Evolutionary conservation across 2,888 invertebrate genomes (phyloP).

Genomic region (Hyalella azteca): DNA sequence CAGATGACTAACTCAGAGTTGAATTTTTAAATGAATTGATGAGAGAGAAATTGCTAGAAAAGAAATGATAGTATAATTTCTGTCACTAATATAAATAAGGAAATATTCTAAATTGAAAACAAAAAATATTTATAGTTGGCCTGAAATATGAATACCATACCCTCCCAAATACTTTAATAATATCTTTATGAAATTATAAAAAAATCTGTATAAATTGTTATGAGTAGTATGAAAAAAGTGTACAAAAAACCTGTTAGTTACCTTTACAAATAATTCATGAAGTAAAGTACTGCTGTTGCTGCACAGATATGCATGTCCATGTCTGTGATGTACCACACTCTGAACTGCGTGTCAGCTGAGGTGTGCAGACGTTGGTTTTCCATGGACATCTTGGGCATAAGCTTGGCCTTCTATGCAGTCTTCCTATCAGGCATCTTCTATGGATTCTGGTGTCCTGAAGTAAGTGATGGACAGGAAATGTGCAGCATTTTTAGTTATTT

Average conservation of each 20-base stretch:
- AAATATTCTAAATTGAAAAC: no score
- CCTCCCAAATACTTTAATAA: no score
- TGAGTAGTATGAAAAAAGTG: neutral
- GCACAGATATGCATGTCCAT: slow-evolving; percentile 89
- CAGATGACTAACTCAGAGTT: no score
- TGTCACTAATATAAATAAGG: no score
- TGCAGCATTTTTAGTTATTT: neutral
- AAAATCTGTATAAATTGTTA: neutral
- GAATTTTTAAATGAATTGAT: no score
- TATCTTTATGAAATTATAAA: no score
- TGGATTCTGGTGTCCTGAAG: slow-evolving; percentile 93
- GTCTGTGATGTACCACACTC: slow-evolving; percentile 91
- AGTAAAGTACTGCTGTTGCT: slow-evolving; percentile 37
- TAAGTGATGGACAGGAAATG: neutral
- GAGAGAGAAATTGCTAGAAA: no score
- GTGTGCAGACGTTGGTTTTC: slow-evolving; percentile 86
- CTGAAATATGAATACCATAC: no score
- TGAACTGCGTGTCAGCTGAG: slow-evolving; percentile 87
- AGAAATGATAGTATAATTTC: no score
- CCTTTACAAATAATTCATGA: no score
- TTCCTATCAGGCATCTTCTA: slow-evolving; percentile 96
- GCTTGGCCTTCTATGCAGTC: slow-evolving; percentile 88
- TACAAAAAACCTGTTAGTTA: neutral
- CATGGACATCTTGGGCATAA: slow-evolving; percentile 91
- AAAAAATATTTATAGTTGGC: no score